Evolutionary conservation across 2,888 invertebrate species (phyloP).

Genomic region (Acanthosepion pharaonis): DNA sequence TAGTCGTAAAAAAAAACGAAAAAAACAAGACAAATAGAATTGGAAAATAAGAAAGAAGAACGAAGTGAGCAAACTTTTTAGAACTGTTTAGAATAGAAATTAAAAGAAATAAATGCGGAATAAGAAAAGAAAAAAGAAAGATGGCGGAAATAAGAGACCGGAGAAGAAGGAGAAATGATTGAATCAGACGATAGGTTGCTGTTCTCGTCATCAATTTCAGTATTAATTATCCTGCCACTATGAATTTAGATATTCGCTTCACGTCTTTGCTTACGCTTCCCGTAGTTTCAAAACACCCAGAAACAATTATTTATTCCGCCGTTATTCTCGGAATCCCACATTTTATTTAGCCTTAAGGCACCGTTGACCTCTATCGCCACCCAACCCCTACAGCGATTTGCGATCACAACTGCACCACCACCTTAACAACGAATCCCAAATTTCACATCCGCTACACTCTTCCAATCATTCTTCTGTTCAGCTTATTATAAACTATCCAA

Average conservation of each 20-base stretch:
- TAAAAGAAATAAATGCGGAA: background rate
- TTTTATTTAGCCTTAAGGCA: background rate
- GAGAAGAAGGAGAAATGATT: background rate
- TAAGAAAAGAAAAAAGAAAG: background rate
- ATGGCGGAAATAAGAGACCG: background rate
- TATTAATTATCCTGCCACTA: background rate
- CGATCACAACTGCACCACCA: background rate
- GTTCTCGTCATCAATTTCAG: background rate
- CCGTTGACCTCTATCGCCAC: background rate
- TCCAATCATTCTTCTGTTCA: background rate
- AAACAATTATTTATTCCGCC: background rate
- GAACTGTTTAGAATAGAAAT: background rate
- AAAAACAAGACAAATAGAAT: background rate
- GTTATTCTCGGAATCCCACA: background rate
- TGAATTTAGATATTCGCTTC: conserved; percentile 9
- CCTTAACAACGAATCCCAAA: background rate
- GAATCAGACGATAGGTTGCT: background rate
- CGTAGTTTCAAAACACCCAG: background rate
- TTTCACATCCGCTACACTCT: background rate
- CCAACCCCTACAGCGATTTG: background rate
- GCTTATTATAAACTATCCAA: background rate
- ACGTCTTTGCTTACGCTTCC: background rate
- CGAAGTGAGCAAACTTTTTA: background rate
- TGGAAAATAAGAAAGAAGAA: background rate
- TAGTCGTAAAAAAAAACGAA: background rate